phyloP scores from a whole-genome alignment of 1,140 invertebrate genomes.

The Drosophila malerkotliana region DNA sequence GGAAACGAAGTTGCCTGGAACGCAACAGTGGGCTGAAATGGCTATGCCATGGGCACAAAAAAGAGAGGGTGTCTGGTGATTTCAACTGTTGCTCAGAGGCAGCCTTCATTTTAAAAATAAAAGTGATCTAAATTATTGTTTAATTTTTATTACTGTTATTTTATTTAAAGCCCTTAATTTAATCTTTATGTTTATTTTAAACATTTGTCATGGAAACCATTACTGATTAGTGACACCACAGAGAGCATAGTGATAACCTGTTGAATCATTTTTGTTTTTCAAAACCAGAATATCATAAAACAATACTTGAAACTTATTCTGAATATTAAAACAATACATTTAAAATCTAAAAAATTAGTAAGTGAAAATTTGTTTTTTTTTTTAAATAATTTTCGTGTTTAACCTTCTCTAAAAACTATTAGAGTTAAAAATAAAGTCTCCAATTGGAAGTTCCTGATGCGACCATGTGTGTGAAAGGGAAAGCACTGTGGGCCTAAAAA shows the following conservation, averaged over 20 bases:
- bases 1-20: constrained; percentile 45
- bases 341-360: no score
- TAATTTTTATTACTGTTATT: not conserved
- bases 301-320: no score
- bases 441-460: not conserved
- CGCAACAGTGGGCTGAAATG: constrained; percentile 45
- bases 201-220: not conserved
- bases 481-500: constrained; percentile 6
- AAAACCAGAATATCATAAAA: no score
- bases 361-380: not conserved
- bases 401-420: no score
- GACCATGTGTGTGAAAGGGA: not conserved
- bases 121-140: no score
- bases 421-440: no score
- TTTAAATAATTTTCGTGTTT: not conserved
- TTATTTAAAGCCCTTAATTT: not conserved
- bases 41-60: not conserved
- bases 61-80: not conserved
- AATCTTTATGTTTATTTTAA: not conserved
- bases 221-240: not conserved
- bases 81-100: not conserved
- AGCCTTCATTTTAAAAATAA: no score
- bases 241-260: not conserved
- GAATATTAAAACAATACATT: no score
- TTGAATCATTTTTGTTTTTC: not conserved